Evolutionary conservation across 2,113 vertebrate species (phyloP).

Genomic region (Willisornis vidua): DNA sequence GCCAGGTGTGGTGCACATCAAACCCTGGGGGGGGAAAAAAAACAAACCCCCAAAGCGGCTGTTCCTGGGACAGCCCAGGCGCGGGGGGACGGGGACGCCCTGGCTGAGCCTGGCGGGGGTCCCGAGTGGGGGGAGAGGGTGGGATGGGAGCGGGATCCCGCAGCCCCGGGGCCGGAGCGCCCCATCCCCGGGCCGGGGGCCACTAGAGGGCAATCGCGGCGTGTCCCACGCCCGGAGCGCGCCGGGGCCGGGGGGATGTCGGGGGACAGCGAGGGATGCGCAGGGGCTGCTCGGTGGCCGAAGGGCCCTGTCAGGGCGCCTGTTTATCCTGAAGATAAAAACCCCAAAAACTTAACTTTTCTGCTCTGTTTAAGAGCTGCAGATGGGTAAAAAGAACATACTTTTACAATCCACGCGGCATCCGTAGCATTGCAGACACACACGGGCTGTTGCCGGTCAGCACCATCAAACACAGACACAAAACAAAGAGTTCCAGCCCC

Average conservation of each 20-base stretch:
- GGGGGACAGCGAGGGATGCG: background rate
- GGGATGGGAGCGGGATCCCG: background rate
- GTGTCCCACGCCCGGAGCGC: background rate
- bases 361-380: background rate
- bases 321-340: background rate
- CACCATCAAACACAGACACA: accelerated
- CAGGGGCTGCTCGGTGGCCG: background rate
- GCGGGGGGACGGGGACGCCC: background rate
- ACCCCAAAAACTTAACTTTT: background rate
- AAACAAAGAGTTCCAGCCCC: accelerated
- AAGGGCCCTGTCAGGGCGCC: background rate
- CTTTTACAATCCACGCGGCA: accelerated
- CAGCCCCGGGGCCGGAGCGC: background rate
- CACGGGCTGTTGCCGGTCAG: accelerated
- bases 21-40: accelerated
- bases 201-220: slow-evolving; percentile 53
- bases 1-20: background rate
- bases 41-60: accelerated
- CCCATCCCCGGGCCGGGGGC: background rate
- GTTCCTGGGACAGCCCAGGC: background rate
- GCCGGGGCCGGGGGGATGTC: too few relatives aligned
- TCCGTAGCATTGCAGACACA: background rate
- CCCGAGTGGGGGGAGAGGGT: accelerated
- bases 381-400: accelerated
- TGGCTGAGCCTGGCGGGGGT: background rate